Percentiles rank a stretch among this genome's conserved stretches.
Evolutionary conservation across 2,113 vertebrate genomes (phyloP).

Genomic region (Rallus limicola): DNA sequence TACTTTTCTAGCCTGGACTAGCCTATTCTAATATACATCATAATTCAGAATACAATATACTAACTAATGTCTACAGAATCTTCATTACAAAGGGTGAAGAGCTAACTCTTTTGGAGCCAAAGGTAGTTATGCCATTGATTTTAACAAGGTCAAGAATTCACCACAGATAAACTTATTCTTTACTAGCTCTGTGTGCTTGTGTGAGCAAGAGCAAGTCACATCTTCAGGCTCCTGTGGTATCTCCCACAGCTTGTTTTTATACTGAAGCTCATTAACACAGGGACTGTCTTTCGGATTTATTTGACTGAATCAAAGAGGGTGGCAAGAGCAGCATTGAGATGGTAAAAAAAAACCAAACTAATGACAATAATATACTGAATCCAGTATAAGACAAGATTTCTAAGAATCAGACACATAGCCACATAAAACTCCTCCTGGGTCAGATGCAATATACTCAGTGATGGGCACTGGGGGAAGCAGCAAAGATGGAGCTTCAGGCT

Average conservation of each 20-base stretch:
- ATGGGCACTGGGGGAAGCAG: background rate
- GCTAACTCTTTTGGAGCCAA: constrained; percentile 15
- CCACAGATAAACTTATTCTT: background rate
- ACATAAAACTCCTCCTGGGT: background rate
- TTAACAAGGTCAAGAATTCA: constrained; percentile 50
- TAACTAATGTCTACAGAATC: constrained; percentile 28
- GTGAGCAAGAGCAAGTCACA: background rate
- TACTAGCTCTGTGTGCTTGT: background rate
- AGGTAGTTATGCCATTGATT: constrained; percentile 21
- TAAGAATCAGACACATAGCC: fast-evolving
- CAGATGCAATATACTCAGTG: background rate
- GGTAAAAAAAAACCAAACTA: background rate
- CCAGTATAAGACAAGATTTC: background rate
- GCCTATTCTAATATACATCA: constrained; percentile 55
- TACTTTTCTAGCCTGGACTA: constrained; percentile 62
- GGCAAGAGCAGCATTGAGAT: background rate
- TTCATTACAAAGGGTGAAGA: constrained; percentile 55
- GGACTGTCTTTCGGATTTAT: background rate
- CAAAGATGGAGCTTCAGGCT: background rate
- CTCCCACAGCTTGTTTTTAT: background rate
- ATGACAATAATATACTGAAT: background rate
- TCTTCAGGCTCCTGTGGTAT: background rate
- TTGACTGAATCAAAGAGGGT: background rate
- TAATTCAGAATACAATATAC: constrained; percentile 35
- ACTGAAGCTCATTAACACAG: background rate